phyloP scores from a whole-genome alignment of 2,113 vertebrate genomes.

The Quiscalus mexicanus region DNA sequence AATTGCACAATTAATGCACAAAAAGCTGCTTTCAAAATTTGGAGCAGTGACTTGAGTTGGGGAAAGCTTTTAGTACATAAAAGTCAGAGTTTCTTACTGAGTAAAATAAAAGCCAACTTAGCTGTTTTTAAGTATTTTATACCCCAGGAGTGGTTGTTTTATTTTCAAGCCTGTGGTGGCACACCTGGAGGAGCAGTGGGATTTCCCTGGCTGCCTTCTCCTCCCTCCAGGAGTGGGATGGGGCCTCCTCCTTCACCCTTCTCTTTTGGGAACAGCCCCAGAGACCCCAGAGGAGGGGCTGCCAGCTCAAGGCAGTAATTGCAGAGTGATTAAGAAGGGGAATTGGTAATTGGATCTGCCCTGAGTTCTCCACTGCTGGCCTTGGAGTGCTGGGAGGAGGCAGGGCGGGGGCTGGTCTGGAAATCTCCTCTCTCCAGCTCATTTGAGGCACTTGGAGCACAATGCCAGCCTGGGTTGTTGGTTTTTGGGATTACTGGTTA shows the following conservation, averaged over 20 bases:
- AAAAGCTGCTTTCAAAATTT: not conserved
- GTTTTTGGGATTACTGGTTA: conserved; percentile 10
- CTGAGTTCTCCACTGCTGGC: not conserved
- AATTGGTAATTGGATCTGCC: not conserved
- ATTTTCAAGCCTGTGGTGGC: not conserved
- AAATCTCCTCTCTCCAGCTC: not conserved
- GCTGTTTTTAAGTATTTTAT: not conserved
- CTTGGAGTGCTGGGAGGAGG: not conserved
- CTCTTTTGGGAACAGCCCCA: not conserved
- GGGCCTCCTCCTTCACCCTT: not conserved
- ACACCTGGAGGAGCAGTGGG: not conserved
- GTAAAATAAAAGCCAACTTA: not conserved
- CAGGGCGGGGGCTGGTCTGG: not conserved
- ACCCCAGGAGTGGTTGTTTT: not conserved
- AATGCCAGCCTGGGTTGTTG: not conserved
- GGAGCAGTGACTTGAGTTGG: not conserved
- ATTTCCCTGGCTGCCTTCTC: not conserved
- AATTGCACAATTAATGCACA: not conserved
- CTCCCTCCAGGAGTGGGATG: not conserved
- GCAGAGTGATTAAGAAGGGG: not conserved
- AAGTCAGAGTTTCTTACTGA: not conserved
- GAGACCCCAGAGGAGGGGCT: not conserved
- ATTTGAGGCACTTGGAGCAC: not conserved
- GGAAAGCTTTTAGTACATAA: not conserved
- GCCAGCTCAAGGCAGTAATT: not conserved